phyloP scores from a whole-genome alignment of 2,797 vertebrate species.

The Sebastes reedi region DNA sequence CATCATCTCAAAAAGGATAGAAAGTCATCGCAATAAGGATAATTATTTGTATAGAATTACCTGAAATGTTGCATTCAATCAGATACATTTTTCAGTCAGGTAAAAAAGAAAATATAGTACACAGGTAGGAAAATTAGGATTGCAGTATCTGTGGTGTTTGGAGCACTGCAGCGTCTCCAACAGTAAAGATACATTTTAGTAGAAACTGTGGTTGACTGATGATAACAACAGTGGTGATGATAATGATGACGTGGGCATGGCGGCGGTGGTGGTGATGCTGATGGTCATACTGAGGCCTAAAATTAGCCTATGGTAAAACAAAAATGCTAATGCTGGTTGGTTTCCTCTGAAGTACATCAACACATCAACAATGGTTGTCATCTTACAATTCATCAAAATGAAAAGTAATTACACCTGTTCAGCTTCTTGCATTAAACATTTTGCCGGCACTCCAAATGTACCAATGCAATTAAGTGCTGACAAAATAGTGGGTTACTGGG shows the following conservation, averaged over 20 bases:
- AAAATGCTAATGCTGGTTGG: not conserved
- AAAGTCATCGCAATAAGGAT: not conserved
- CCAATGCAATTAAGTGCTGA: conserved; percentile 45
- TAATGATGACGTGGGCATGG: not conserved
- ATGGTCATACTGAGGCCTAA: not conserved
- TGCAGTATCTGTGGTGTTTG: not conserved
- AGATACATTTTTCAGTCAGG: no score
- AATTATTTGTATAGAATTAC: not conserved
- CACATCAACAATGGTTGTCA: conserved; percentile 28
- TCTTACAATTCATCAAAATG: conserved; percentile 40
- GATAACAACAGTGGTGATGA: not conserved
- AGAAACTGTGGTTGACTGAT: not conserved
- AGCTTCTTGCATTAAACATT: conserved; percentile 48
- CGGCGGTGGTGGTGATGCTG: not conserved
- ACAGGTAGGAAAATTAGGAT: no score
- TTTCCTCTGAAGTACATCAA: conserved; percentile 29
- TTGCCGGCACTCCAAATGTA: conserved; percentile 36
- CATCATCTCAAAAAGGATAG: not conserved
- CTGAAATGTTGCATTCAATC: not conserved
- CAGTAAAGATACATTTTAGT: not conserved
- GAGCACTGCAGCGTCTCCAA: not conserved
- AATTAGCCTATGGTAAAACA: conserved; percentile 5
- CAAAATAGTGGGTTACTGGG: conserved; percentile 35
- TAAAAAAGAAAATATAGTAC: no score
- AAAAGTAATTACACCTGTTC: conserved; percentile 49